phyloP scores from a whole-genome alignment of 2,888 invertebrate genomes.

The Torymus texanus region DNA sequence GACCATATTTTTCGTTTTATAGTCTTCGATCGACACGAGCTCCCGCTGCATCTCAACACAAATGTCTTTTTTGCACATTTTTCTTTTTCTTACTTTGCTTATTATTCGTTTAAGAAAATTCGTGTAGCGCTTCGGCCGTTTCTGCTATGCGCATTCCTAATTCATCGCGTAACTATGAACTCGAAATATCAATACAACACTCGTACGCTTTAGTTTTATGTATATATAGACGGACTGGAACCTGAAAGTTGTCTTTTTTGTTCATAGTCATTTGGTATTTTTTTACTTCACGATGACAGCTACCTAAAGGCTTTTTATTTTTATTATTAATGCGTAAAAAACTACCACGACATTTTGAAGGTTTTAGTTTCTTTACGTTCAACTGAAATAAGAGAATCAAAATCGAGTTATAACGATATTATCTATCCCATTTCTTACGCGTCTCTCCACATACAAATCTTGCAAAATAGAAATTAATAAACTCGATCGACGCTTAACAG shows the following conservation, averaged over 20 bases:
- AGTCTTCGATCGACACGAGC: conserved; percentile 59
- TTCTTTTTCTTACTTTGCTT: conserved; percentile 29
- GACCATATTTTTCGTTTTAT: conserved; percentile 63
- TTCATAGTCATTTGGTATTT: conserved; percentile 14
- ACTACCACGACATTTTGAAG: conserved; percentile 44
- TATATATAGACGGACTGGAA: conserved; percentile 46
- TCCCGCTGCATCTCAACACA: conserved; percentile 36
- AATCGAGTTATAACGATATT: conserved; percentile 21
- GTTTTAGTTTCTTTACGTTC: conserved; percentile 1
- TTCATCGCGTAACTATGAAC: conserved; percentile 25
- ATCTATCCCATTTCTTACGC: neutral
- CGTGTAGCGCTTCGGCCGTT: conserved; percentile 56
- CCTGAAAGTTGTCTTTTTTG: conserved; percentile 30
- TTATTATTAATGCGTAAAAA: conserved; percentile 55
- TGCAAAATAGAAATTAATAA: conserved; percentile 33
- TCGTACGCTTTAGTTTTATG: conserved; percentile 12
- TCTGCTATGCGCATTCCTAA: conserved; percentile 56
- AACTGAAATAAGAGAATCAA: conserved; percentile 13
- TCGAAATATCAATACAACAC: conserved; percentile 42
- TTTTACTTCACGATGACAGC: conserved; percentile 31
- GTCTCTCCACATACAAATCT: conserved; percentile 28
- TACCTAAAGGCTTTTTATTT: conserved; percentile 32
- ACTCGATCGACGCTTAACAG: conserved; percentile 10
- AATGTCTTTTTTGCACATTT: conserved; percentile 45
- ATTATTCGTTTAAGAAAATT: conserved; percentile 37